Base-by-base conservation (phyloP, 2,113 vertebrate species). In the Nicator chloris region DNA sequence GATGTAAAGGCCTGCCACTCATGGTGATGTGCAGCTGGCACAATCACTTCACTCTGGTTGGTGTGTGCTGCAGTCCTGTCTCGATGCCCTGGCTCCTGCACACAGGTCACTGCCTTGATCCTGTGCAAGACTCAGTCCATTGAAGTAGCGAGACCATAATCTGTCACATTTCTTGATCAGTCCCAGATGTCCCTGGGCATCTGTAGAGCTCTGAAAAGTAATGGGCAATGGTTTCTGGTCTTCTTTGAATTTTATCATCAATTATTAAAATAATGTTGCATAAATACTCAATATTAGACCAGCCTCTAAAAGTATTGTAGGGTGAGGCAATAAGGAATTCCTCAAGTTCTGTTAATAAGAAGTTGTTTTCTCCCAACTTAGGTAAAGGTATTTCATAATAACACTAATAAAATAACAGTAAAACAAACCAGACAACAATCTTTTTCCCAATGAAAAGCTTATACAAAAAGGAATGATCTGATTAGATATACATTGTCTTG, bases 21-120 rank as follows among this genome's bases (percentile, higher is more conserved):
- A 0, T 0, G 2, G 26, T 15, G 45, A 27, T 1, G 19, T 37
- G 53, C 71, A 26, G 5, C 26, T 35, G 60, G 9, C 60, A 53
- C 45, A 26, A 5, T 23, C 26, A 0, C 57, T 39, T 40, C 42
- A 1, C 44, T 44, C 24, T 3, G 6, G 6, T 6, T 3, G 8
- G 11, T 24, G 7, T 6, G n/a, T 33, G 37, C 82, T 68, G 51
- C 61, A 39, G 35, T 10, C 28, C 65, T 2, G 0, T 42, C 53
- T 60, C 2, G 0, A 13, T 37, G 42, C 49, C 68, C 39, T 33
- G 49, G 33, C 44, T 64, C 45, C 37, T 21, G 19, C 60, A 63
- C 42, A 35, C 15, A 18, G 35, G 63, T 23, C 11, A 6, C 49
- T 35, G 5, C 51, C 44, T 28, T 7, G 20, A 37, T 60, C 14